A percentile compares a stretch with the other conserved stretches of the same genome.
Evolutionary conservation across 2,797 vertebrate genomes (phyloP).

Genomic region (Catharus ustulatus): DNA sequence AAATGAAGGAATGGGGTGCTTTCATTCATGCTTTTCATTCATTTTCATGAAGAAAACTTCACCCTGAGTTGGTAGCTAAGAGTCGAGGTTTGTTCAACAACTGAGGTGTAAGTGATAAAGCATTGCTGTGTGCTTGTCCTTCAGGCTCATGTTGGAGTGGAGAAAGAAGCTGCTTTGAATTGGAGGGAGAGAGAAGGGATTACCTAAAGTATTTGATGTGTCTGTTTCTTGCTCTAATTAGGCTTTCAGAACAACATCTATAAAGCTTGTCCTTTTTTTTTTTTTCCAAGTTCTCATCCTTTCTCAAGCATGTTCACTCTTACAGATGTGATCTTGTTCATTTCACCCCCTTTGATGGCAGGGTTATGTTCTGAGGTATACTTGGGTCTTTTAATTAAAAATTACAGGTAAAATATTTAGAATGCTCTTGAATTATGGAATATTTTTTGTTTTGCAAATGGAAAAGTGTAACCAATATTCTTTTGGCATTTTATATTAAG

Average conservation of each 20-base stretch:
- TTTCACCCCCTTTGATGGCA: neutral
- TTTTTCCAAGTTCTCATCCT: neutral
- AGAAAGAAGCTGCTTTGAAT: neutral
- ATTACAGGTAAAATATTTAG: constrained; percentile 46
- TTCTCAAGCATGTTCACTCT: neutral
- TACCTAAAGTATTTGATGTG: neutral
- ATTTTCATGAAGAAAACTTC: neutral
- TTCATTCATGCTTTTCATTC: neutral
- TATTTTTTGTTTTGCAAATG: constrained; percentile 38
- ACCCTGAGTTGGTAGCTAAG: neutral
- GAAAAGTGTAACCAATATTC: neutral
- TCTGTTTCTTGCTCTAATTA: neutral
- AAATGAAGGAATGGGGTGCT: neutral
- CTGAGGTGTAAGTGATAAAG: neutral
- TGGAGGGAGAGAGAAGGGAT: neutral
- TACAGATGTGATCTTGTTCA: neutral
- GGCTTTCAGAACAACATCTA: neutral
- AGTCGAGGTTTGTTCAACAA: neutral
- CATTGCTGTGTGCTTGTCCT: neutral
- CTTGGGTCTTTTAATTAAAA: constrained; percentile 20
- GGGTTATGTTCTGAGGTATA: neutral
- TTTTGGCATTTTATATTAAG: constrained; percentile 23
- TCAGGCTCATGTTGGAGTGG: neutral
- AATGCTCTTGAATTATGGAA: constrained; percentile 31
- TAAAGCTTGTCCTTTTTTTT: neutral